Conservation (phyloP, 2,797 vertebrate species). For the Eidolon dupreanum region DNA sequence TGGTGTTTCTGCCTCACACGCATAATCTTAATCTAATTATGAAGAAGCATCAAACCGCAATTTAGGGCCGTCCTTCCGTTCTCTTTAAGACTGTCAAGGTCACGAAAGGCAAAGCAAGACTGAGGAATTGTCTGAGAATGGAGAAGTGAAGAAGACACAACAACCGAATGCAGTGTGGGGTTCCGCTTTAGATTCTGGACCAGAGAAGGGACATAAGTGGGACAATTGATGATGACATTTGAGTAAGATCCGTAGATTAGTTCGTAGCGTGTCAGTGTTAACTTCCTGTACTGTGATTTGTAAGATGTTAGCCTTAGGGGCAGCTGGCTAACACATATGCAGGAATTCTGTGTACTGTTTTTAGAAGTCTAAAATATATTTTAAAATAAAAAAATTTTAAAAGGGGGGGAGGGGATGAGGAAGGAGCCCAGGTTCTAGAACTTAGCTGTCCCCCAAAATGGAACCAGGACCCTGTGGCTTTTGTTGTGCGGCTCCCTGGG, state of each 20-base stretch:
- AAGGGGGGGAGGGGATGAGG: not conserved
- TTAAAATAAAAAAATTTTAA: not conserved
- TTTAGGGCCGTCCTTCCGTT: not conserved
- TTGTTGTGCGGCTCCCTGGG: not conserved
- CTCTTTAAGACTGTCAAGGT: not conserved
- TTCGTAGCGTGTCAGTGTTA: not conserved
- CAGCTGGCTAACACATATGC: not conserved
- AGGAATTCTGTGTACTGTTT: not conserved
- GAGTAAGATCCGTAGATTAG: not conserved
- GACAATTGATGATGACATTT: not conserved
- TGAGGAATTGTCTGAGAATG: not conserved
- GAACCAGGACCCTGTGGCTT: not conserved
- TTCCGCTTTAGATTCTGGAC: not conserved
- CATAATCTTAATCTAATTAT: not conserved
- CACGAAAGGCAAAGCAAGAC: not conserved
- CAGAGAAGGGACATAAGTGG: not conserved
- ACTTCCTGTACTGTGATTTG: not conserved
- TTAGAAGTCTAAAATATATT: slow-evolving; percentile 15
- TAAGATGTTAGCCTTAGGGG: not conserved
- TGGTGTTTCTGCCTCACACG: not conserved
- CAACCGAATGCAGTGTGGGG: accelerated
- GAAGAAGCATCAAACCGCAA: not conserved
- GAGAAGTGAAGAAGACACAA: not conserved
- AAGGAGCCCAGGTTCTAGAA: not conserved
- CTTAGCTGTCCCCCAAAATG: not conserved